phyloP scores from a whole-genome alignment of 2,797 vertebrate genomes.

The Hylomyscus alleni region DNA sequence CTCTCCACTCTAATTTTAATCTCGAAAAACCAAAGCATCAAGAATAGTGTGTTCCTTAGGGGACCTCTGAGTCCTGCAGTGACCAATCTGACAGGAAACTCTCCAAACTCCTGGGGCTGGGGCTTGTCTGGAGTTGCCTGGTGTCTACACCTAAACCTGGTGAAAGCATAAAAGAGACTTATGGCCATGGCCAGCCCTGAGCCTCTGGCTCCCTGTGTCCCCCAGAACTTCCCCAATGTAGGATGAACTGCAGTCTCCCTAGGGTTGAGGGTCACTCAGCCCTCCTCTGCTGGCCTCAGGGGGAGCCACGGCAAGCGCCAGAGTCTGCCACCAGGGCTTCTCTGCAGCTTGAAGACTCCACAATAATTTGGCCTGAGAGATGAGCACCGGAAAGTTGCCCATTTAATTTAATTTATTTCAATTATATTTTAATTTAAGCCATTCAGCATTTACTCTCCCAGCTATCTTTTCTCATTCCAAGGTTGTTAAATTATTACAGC shows the following conservation, averaged over 20 bases:
- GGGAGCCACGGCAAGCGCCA: background rate
- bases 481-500: conserved; percentile 66
- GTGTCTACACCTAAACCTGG: background rate
- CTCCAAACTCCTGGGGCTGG: background rate
- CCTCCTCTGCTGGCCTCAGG: background rate
- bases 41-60: background rate
- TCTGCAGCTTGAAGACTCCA: background rate
- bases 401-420: conserved; percentile 86
- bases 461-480: conserved; percentile 72
- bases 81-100: background rate
- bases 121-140: too few species aligned
- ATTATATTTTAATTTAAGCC: conserved; percentile 86
- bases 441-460: conserved; percentile 72
- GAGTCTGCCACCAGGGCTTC: background rate
- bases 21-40: background rate
- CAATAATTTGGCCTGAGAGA: conserved; percentile 80
- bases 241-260: background rate
- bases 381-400: conserved; percentile 78
- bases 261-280: background rate
- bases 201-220: background rate
- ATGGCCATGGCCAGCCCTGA: background rate
- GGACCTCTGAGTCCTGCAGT: background rate
- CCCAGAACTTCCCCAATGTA: background rate
- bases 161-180: background rate
- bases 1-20: background rate